Base-by-base conservation (phyloP, 2,113 vertebrate genomes). In the Cyanoliseus patagonus region DNA sequence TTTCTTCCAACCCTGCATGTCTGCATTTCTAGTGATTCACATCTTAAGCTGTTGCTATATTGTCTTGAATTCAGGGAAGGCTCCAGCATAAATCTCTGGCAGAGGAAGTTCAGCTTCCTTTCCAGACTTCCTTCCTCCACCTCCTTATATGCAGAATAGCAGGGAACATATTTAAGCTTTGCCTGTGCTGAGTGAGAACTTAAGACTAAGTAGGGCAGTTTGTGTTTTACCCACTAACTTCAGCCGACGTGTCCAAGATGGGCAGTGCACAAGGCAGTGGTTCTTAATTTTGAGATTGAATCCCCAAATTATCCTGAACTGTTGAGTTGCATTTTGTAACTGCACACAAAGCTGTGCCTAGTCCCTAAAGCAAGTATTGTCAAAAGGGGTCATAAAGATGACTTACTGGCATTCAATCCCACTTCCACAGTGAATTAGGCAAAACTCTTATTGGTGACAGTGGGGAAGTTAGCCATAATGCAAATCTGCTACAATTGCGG, bases 81-180 rank as follows among this genome's bases (percentile, higher is more conserved):
- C 66, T 95, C 88, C 86, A 82, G 39, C 61, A 59, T 46, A 81
- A 94, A 95, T 77, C 85, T 88, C 76, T 86, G 90, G 88, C 93
- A 86, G 55, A 69, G 95, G 94, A 96, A 96, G 90, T 62, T 84
- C 61, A 82, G 83, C 83, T 97, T 96, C 95, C 95, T 84, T 95
- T 92, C 90, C 92, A 97, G 79, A 82, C 92, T 97, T 97, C 95
- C 95, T 95, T 93, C 92, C 88, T 94, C 88, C 85, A 92, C 79
- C 79, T 93, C 90, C 55, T 88, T 72, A 62, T 14, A 82, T 15
- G 69, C 86, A 78, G 88, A 88, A 41, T 24, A 84, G 73, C 80
- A 72, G 39, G 51, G 94, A 92, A 44, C 37, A 25, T 15, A 13
- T 61, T 67, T n/a, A 7, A 37, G 79, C 47, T 64, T 23, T 33